These are phyloP conservation scores for Conus betulinus DNA, from an alignment of 1,140 invertebrate species.

Conservation along the genomic window DNA sequence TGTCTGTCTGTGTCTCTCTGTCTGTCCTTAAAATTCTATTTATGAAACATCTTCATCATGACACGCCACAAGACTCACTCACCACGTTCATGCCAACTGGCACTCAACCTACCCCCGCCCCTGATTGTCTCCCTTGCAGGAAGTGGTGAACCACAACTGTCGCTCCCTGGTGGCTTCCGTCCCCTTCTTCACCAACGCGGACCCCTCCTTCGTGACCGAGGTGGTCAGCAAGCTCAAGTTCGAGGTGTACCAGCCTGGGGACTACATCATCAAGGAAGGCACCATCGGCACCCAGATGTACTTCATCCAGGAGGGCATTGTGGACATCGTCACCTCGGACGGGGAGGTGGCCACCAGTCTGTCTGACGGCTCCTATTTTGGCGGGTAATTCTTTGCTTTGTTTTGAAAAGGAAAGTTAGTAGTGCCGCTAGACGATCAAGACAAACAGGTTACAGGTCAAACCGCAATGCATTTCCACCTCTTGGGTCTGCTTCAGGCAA, in stretches of 20 bases:
- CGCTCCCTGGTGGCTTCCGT: conserved; percentile 97
- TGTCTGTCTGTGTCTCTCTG: neutral
- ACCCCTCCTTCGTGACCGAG: conserved; percentile 98
- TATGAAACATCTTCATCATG: too few relatives aligned
- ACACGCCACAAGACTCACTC: too few relatives aligned
- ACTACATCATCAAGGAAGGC: conserved; percentile 84
- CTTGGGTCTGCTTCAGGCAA: too few relatives aligned
- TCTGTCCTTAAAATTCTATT: neutral
- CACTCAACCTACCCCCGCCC: neutral
- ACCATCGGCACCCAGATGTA: conserved; percentile 99
- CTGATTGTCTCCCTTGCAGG: conserved; percentile 76
- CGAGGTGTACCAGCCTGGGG: conserved; percentile 96
- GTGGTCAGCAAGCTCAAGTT: conserved; percentile 98
- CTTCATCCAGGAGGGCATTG: conserved; percentile 98
- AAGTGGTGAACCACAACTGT: conserved; percentile 99
- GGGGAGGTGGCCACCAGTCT: conserved; percentile 99
- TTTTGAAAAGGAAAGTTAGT: too few relatives aligned
- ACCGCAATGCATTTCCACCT: too few relatives aligned
- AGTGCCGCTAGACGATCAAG: too few relatives aligned
- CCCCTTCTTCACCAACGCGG: conserved; percentile 98
- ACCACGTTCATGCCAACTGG: too few relatives aligned
- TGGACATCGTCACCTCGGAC: conserved; percentile 93
- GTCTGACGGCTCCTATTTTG: conserved; percentile 98
- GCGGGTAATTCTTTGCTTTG: conserved; percentile 79
- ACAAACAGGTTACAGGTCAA: too few relatives aligned